Evolutionary conservation across 1,140 invertebrate genomes (phyloP).

Genomic region (Solen grandis): DNA sequence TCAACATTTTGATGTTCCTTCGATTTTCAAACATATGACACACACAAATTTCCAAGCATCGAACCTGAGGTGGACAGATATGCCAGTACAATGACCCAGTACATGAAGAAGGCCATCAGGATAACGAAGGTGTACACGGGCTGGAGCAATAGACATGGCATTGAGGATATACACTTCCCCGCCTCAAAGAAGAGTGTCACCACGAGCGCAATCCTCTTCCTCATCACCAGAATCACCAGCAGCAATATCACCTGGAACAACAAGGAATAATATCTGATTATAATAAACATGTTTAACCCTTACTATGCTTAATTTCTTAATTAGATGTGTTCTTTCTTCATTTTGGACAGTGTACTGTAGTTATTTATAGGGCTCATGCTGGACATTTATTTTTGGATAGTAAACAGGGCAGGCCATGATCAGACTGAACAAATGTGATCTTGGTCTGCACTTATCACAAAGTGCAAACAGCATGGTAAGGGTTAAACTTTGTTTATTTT

Average conservation of each 20-base stretch:
- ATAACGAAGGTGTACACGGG: conserved; percentile 92
- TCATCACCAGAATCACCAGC: conserved; percentile 89
- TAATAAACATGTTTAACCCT: too few species aligned
- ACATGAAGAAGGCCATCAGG: conserved; percentile 89
- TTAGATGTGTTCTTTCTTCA: not conserved
- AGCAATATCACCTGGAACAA: conserved; percentile 88
- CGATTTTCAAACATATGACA: too few species aligned
- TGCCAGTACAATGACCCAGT: conserved; percentile 91
- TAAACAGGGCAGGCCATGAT: too few species aligned
- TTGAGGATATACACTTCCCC: conserved; percentile 89
- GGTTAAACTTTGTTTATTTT: too few species aligned
- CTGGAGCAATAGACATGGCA: conserved; percentile 93
- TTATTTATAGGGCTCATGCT: too few species aligned
- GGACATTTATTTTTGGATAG: too few species aligned
- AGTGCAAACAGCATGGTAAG: too few species aligned
- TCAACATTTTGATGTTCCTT: too few species aligned
- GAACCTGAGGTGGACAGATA: conserved; percentile 85
- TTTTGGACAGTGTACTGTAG: not conserved
- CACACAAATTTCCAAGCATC: too few species aligned
- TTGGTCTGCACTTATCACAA: too few species aligned
- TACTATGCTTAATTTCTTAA: not conserved
- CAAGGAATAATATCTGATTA: conserved; percentile 77
- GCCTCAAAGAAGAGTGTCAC: conserved; percentile 93
- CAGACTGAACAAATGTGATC: too few species aligned
- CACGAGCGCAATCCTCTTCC: conserved; percentile 90